Percentiles rank a stretch among this genome's conserved stretches.
These are phyloP conservation scores for Ambastaia sidthimunki DNA, from an alignment of 2,797 vertebrate species.

Conservation along the genomic window DNA sequence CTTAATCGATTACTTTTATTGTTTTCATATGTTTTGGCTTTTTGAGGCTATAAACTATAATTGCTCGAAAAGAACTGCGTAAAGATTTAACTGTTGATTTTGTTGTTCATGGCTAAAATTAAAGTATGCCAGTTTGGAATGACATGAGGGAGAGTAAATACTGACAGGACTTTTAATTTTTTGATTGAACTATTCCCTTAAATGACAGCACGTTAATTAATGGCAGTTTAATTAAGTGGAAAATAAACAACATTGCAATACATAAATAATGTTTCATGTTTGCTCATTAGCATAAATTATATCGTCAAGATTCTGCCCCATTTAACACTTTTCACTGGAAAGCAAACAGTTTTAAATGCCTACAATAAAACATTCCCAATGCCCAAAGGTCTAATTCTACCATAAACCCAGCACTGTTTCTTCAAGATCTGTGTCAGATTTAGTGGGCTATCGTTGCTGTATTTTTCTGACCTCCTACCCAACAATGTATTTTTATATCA, in stretches of 20 bases:
- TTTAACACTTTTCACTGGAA: neutral
- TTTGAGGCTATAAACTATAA: no score
- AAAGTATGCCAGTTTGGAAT: neutral
- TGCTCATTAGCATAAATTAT: neutral
- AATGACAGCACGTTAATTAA: constrained; percentile 59
- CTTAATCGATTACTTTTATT: no score
- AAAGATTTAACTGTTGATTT: no score
- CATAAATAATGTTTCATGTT: neutral
- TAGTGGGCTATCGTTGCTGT: no score
- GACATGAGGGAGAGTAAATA: neutral
- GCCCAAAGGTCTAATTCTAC: neutral
- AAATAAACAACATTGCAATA: constrained; percentile 35
- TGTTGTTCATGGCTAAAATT: no score
- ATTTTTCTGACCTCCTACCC: constrained; percentile 57
- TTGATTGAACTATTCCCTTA: constrained; percentile 59
- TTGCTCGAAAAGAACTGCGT: no score
- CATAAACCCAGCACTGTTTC: constrained; percentile 1
- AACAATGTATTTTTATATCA: constrained; percentile 62
- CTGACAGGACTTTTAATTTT: neutral
- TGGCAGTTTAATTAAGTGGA: constrained; percentile 33
- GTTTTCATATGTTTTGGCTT: no score
- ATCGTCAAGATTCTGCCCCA: neutral
- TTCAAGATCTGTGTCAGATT: no score
- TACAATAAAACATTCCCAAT: constrained; percentile 3
- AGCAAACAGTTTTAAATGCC: neutral